phyloP scores from a whole-genome alignment of 2,113 vertebrate genomes.

The Chinchilla lanigera region DNA sequence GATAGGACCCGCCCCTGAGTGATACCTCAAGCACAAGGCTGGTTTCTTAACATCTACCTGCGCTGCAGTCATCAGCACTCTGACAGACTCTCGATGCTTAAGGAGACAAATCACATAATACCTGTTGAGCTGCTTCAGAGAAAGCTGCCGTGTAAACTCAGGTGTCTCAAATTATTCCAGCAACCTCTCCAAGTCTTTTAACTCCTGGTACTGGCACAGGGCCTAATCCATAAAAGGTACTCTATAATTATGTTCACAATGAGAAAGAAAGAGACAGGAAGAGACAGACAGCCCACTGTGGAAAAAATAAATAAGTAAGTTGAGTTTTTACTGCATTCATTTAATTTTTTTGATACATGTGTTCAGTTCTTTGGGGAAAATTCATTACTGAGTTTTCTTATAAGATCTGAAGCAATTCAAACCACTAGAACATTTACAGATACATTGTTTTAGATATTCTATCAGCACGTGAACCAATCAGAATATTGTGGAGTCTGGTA shows the following conservation, averaged over 20 bases:
- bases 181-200: conserved; percentile 37
- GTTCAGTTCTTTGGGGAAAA: background rate
- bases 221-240: conserved; percentile 32
- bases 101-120: conserved; percentile 36
- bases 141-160: conserved; percentile 51
- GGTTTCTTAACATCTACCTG: background rate
- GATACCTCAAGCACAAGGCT: background rate
- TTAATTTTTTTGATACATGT: conserved; percentile 13
- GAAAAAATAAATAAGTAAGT: background rate
- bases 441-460: conserved; percentile 2
- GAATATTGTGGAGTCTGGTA: conserved; percentile 29
- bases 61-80: background rate
- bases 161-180: conserved; percentile 43
- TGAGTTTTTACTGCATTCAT: conserved; percentile 10
- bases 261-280: conserved; percentile 49
- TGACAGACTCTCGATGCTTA: background rate
- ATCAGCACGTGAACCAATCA: conserved; percentile 38
- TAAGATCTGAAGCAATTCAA: background rate
- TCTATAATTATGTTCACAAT: conserved; percentile 45
- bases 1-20: background rate
- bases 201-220: conserved; percentile 32
- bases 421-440: background rate
- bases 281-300: background rate
- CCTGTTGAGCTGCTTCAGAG: background rate
- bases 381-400: background rate